Evolutionary conservation across 2,888 invertebrate species (phyloP), one percentile per base, ranked within the genome.

Genomic region (Melanotus villosus): DNA sequence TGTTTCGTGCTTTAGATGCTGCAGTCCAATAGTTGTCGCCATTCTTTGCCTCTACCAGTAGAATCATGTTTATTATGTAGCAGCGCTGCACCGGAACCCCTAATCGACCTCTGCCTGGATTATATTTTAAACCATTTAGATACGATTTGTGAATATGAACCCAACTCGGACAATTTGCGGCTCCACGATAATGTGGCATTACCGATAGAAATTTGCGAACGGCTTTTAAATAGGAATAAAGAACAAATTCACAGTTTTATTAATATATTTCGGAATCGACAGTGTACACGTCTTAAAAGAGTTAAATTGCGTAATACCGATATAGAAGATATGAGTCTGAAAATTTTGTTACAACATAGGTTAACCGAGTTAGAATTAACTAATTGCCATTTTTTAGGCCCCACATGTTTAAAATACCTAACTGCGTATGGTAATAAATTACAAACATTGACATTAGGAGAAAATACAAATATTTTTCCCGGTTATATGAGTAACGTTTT

Each of bases 181-280:
- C 83, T 93, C 7, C 87, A 86, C 73, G 87, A 90, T 68, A 90
- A 90, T 64, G 84, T 93, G 62, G 86, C 89, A 52, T 82, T 93
- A 26, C 93, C 93, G 0, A 88, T 88, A 57, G 93, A 92, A 82
- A 89, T 93, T 75, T 92, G 93, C 79, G 93, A 93, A 80, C 88
- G 87, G 76, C 85, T 93, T 65, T 83, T 93, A 10, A 86, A 83
- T 70, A 79, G 81, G 65, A 74, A 79, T 41, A 77, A 75, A 38
- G 78, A 77, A 54, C 74, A 92, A 12, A 90, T 91, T 79, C 91
- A 93, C 76, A 87, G 87, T 74, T 90, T 94, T 79, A 89, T 93
- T 9, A 88, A 89, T 75, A 86, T 94, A 75, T 94, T 95, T 81
- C 85, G 88, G 72, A 91, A 94, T 81, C 87, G 87, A n/a, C 81